phyloP scores from a whole-genome alignment of 64 coral and sea anemone genomes.

The Stichodactyla helianthus region DNA sequence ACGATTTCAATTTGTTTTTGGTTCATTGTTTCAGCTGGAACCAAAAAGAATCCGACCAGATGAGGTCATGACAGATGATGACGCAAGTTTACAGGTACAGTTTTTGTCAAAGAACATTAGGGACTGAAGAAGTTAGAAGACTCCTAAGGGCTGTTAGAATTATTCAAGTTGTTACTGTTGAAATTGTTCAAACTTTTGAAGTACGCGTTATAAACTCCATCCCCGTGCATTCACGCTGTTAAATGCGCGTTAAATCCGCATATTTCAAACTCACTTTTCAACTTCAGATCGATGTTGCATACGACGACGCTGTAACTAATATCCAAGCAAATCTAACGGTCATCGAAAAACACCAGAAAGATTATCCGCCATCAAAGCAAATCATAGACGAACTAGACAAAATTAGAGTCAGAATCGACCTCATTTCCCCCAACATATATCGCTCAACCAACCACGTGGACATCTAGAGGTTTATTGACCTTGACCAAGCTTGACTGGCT shows the following conservation, averaged over 20 bases:
- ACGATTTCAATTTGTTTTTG: neutral
- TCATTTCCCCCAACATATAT: neutral
- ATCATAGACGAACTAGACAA: neutral
- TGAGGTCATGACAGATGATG: neutral
- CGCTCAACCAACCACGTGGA: neutral
- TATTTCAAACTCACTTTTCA: neutral
- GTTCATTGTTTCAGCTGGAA: neutral
- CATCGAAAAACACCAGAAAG: neutral
- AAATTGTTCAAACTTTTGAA: too few relatives aligned
- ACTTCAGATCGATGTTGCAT: conserved; percentile 13
- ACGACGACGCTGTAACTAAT: neutral
- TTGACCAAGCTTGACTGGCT: too few relatives aligned
- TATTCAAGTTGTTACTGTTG: too few relatives aligned
- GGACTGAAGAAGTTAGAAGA: neutral
- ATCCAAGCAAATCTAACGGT: conserved; percentile 2
- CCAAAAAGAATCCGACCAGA: conserved; percentile 18
- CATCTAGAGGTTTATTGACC: too few relatives aligned
- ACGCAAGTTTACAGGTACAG: neutral
- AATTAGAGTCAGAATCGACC: neutral
- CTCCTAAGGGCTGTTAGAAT: too few relatives aligned
- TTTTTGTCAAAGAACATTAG: neutral
- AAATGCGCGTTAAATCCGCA: too few relatives aligned
- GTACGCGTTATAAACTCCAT: too few relatives aligned
- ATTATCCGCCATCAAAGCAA: neutral
- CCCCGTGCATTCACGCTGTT: too few relatives aligned